These are phyloP conservation scores for Centroberyx gerrardi DNA, from an alignment of 2,797 vertebrate genomes.

Conservation along the genomic window DNA sequence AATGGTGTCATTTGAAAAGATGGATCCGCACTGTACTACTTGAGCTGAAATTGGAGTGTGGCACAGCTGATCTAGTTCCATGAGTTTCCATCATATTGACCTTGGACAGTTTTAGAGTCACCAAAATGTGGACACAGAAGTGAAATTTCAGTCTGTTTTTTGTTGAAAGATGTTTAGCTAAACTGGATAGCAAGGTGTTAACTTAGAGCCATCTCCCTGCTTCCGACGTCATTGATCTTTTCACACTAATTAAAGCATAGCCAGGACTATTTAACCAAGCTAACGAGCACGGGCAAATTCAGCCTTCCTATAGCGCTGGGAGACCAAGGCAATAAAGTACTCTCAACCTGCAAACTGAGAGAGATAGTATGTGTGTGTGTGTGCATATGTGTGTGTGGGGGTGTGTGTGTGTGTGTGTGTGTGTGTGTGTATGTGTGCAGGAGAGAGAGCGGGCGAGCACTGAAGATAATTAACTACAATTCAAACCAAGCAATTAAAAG, in stretches of 20 bases:
- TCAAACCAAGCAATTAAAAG: conserved; percentile 67
- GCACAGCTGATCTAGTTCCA: not conserved
- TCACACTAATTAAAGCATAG: conserved; percentile 86
- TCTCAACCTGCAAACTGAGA: conserved; percentile 47
- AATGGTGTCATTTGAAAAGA: conserved; percentile 36
- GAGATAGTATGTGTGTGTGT: conserved; percentile 14
- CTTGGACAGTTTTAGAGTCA: conserved; percentile 2
- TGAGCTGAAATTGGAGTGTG: conserved; percentile 24
- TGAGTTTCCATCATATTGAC: not conserved
- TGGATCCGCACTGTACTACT: conserved; percentile 19
- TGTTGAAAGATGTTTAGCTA: conserved; percentile 24
- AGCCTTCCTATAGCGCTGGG: conserved; percentile 48
- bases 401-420: not conserved
- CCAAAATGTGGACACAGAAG: conserved; percentile 13
- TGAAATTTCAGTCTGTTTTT: conserved; percentile 7
- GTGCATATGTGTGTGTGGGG: conserved; percentile 17
- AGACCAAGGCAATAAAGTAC: conserved; percentile 61
- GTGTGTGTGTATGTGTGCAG: conserved; percentile 2
- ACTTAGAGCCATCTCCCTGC: conserved; percentile 62
- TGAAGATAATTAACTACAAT: conserved; percentile 64
- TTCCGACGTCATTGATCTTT: conserved; percentile 83
- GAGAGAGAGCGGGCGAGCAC: conserved; percentile 4
- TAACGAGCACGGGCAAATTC: conserved; percentile 76
- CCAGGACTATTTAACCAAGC: conserved; percentile 84
- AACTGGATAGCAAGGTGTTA: conserved; percentile 70